Conservation (phyloP, 2,797 vertebrate genomes). For the Lagodon rhomboides region DNA sequence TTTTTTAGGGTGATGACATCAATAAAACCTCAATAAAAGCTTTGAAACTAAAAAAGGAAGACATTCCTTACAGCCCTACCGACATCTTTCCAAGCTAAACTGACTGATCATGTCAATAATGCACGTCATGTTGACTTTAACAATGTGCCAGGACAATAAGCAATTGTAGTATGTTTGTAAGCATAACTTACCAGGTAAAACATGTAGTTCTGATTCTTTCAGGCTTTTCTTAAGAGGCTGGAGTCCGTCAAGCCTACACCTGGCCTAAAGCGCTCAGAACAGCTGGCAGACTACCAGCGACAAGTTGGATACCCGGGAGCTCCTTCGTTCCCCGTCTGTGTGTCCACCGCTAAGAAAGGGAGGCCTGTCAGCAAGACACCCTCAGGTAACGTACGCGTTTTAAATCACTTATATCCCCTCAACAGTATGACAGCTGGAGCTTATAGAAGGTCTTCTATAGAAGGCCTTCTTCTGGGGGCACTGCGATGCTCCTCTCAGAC, state of each 20-base stretch:
- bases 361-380: slow-evolving; percentile 43
- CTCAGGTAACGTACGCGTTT: slow-evolving; percentile 59
- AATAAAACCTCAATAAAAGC: too few relatives aligned
- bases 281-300: slow-evolving; percentile 92
- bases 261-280: slow-evolving; percentile 90
- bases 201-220: slow-evolving; percentile 19
- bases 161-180: background rate
- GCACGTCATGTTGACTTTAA: too few relatives aligned
- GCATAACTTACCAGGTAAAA: background rate
- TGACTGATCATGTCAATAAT: too few relatives aligned
- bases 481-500: background rate
- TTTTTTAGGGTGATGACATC: too few relatives aligned
- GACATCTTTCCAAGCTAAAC: background rate
- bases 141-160: too few relatives aligned
- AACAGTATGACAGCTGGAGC: background rate
- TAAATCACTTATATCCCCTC: background rate
- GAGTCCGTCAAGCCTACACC: slow-evolving; percentile 92
- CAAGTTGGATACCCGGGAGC: slow-evolving; percentile 84
- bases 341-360: slow-evolving; percentile 63
- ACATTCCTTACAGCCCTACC: too few relatives aligned
- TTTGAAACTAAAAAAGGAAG: too few relatives aligned
- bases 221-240: slow-evolving; percentile 94
- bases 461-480: background rate
- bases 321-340: slow-evolving; percentile 67
- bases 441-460: background rate